These are phyloP conservation scores for Pharmacophagus antenor DNA, from an alignment of 2,888 invertebrate species.

Conservation along the genomic window DNA sequence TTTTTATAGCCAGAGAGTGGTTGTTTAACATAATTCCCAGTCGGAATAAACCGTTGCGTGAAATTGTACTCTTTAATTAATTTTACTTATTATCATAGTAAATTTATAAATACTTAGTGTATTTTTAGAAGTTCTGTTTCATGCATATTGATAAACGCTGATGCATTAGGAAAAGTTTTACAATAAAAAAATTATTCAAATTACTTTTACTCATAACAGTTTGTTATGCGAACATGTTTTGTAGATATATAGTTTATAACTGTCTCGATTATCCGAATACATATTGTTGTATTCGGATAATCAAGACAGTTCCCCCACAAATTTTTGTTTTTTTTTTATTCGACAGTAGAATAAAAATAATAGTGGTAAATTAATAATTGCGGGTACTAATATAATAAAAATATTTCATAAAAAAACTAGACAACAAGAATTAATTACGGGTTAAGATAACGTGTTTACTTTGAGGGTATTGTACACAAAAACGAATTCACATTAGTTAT, in stretches of 20 bases:
- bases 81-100: background rate
- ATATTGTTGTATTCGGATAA: no score
- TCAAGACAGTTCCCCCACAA: no score
- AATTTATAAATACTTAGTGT: background rate
- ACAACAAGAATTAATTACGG: conserved; percentile 30
- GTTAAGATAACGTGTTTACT: conserved; percentile 27
- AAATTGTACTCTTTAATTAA: background rate
- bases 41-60: background rate
- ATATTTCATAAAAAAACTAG: no score
- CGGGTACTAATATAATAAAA: no score
- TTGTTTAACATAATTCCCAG: conserved; percentile 19
- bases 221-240: background rate
- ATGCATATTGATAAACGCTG: background rate
- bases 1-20: conserved; percentile 5
- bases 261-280: no score
- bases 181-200: background rate
- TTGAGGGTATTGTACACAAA: conserved; percentile 32
- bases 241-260: background rate
- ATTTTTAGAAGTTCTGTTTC: no score
- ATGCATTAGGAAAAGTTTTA: background rate
- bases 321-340: no score
- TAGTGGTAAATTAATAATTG: no score
- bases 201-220: background rate
- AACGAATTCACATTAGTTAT: conserved; percentile 38
- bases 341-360: no score